These are phyloP conservation scores for Danio kyathit DNA, from an alignment of 2,797 vertebrate genomes.

Conservation along the genomic window DNA sequence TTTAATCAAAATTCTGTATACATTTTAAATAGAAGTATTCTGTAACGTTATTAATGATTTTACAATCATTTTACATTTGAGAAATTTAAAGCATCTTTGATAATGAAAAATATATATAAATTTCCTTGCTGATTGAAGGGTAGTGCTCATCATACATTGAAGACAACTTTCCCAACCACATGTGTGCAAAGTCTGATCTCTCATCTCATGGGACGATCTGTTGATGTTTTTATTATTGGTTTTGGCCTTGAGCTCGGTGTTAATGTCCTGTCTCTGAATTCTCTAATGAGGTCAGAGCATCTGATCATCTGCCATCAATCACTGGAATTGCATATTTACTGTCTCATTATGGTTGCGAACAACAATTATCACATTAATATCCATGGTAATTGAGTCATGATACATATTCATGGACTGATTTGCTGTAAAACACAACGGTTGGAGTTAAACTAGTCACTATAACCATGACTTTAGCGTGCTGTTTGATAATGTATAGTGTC, in stretches of 20 bases:
- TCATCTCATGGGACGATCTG: neutral
- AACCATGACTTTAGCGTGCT: neutral
- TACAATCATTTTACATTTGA: no score
- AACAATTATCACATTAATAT: conserved; percentile 11
- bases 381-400: neutral
- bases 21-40: no score
- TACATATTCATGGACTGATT: neutral
- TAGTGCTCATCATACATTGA: neutral
- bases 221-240: neutral
- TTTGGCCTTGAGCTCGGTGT: neutral
- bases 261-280: neutral
- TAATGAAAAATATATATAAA: no score
- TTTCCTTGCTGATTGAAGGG: neutral
- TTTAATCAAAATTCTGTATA: no score
- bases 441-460: neutral
- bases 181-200: neutral
- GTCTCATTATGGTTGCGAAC: conserved; percentile 6
- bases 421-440: neutral
- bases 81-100: no score
- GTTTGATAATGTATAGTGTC: no score
- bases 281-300: neutral
- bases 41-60: no score
- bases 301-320: conserved; percentile 19
- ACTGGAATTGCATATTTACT: neutral
- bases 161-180: neutral